A percentile compares a stretch with the other conserved stretches of the same genome.
Conservation (phyloP, 1,140 invertebrate species). For the Drosophila leontia region DNA sequence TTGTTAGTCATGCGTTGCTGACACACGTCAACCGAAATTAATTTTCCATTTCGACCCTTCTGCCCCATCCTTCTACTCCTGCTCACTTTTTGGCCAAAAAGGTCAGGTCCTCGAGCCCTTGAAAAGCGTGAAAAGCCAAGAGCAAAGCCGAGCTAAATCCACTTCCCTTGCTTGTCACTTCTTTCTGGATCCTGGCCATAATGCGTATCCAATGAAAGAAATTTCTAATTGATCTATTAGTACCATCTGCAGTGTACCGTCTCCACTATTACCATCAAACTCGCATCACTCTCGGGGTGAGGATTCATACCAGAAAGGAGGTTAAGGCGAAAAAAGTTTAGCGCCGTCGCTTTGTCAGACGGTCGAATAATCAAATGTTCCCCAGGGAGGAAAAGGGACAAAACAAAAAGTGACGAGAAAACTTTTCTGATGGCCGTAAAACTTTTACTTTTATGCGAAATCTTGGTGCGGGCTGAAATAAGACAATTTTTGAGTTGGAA, state of each 20-base stretch:
- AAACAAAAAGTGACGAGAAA: constrained; percentile 46
- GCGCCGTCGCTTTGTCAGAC: constrained; percentile 17
- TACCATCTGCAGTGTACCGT: constrained; percentile 15
- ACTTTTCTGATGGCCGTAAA: constrained; percentile 53
- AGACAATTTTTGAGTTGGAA: constrained; percentile 18
- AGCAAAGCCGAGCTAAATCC: neutral
- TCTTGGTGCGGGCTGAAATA: constrained; percentile 15
- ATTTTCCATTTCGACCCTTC: constrained; percentile 54
- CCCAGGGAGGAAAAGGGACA: constrained; percentile 44
- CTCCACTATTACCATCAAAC: constrained; percentile 25
- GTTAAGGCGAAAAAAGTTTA: constrained; percentile 9
- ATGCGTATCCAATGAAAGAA: constrained; percentile 30
- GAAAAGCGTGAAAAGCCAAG: constrained; percentile 10
- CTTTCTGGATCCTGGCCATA: constrained; percentile 2
- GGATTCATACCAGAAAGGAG: neutral
- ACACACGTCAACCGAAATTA: constrained; percentile 76
- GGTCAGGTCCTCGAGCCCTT: neutral
- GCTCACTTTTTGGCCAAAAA: constrained; percentile 10
- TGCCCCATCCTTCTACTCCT: neutral
- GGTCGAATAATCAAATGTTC: constrained; percentile 60
- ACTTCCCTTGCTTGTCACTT: constrained; percentile 1
- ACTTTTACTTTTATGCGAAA: constrained; percentile 50
- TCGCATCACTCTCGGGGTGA: constrained; percentile 17
- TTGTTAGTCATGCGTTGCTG: constrained; percentile 61
- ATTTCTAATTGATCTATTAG: constrained; percentile 74